These are phyloP conservation scores for Hypotaenidia philippensis DNA, from an alignment of 2,797 vertebrate species.

Conservation along the genomic window DNA sequence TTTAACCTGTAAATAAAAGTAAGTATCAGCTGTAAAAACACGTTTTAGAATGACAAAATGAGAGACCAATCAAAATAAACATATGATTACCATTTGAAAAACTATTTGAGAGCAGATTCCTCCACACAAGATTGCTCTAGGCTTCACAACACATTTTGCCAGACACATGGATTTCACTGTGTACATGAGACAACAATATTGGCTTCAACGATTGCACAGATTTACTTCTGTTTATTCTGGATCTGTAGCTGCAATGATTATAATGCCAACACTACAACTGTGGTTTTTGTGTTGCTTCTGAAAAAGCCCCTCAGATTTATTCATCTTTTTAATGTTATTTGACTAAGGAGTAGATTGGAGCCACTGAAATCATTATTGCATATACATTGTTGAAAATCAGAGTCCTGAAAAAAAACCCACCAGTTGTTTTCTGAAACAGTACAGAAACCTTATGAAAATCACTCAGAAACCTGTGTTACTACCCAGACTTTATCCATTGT, in stretches of 20 bases:
- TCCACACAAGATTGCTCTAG: neutral
- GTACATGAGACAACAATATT: neutral
- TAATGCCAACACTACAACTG: neutral
- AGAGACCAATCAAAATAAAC: neutral
- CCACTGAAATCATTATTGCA: neutral
- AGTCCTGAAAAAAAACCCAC: neutral
- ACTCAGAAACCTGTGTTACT: neutral
- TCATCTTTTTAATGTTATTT: neutral
- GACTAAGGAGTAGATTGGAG: neutral
- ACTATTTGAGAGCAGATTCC: neutral
- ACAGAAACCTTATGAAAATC: neutral
- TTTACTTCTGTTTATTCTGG: slow-evolving; percentile 13
- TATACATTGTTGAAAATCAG: neutral
- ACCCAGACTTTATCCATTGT: neutral
- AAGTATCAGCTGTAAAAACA: neutral
- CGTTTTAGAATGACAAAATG: neutral
- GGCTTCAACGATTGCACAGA: neutral
- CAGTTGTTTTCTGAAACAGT: neutral
- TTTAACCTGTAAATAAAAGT: neutral
- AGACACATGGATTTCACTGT: neutral
- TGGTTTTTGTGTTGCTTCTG: neutral
- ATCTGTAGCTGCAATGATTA: neutral
- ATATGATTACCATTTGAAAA: neutral
- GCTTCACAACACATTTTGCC: neutral
- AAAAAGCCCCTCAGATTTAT: neutral